phyloP scores from a whole-genome alignment of 2,888 invertebrate species.

The Nomada lathburiana region DNA sequence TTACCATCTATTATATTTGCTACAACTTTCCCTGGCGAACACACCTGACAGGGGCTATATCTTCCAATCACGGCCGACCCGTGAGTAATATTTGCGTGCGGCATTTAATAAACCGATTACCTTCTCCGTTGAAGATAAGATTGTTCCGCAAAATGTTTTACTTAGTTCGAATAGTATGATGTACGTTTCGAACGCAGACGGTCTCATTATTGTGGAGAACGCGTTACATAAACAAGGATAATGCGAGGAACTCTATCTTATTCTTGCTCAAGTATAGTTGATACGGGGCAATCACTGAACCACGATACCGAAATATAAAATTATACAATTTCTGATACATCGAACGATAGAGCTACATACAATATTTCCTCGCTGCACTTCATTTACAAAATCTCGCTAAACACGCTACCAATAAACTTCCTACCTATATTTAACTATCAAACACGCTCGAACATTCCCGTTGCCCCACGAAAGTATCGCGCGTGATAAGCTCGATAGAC shows the following conservation, averaged over 20 bases:
- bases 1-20: conserved; percentile 48
- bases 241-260: conserved; percentile 1
- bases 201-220: background rate
- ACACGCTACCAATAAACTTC: no score
- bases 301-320: conserved; percentile 7
- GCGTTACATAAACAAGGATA: conserved; percentile 18
- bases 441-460: background rate
- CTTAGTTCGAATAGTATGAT: background rate
- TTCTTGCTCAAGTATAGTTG: background rate
- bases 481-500: background rate
- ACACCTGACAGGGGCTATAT: conserved; percentile 37
- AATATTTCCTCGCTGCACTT: no score
- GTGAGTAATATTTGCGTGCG: conserved; percentile 27
- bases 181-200: background rate
- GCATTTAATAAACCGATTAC: conserved; percentile 46
- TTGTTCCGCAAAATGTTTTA: conserved; percentile 19
- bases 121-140: background rate
- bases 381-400: no score
- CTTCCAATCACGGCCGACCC: conserved; percentile 48
- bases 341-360: no score
- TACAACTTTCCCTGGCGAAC: conserved; percentile 22
- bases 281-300: conserved; percentile 27
- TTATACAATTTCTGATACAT: conserved; percentile 7
- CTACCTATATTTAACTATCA: background rate
- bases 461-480: background rate